Conservation (phyloP, 2,888 invertebrate genomes). For the Nomada lathburiana region DNA sequence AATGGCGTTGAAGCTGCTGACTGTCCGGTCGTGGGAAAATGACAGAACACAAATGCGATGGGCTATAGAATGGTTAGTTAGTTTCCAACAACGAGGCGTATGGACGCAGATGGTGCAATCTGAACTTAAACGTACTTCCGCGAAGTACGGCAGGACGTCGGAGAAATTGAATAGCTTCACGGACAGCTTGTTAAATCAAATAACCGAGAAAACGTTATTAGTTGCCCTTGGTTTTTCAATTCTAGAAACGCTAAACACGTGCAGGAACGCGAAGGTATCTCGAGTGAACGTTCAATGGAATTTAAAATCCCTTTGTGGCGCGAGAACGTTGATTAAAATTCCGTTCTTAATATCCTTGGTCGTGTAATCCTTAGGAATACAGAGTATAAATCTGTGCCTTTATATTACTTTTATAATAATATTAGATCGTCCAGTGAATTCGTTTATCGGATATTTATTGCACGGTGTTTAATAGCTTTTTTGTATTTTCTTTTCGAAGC, state of each 20-base stretch:
- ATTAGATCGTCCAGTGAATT: too few relatives aligned
- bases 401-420: too few relatives aligned
- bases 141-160: slow-evolving; percentile 15
- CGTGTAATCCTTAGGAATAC: neutral
- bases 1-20: slow-evolving; percentile 50
- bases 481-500: too few relatives aligned
- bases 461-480: too few relatives aligned
- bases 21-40: slow-evolving; percentile 54
- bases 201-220: slow-evolving; percentile 20
- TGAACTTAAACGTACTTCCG: slow-evolving; percentile 56
- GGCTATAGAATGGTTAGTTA: slow-evolving; percentile 55
- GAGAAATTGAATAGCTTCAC: slow-evolving; percentile 42
- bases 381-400: neutral
- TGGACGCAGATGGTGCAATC: slow-evolving; percentile 60
- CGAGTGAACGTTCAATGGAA: neutral
- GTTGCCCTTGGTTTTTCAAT: neutral
- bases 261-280: neutral
- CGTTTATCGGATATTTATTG: too few relatives aligned
- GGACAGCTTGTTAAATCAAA: slow-evolving; percentile 30
- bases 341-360: neutral
- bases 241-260: too few relatives aligned
- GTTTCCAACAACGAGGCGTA: slow-evolving; percentile 53
- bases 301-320: neutral
- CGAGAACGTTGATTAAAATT: neutral
- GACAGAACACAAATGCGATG: slow-evolving; percentile 50